These are phyloP conservation scores for Poliocrania exsul DNA, from an alignment of 2,797 vertebrate species.

Conservation along the genomic window DNA sequence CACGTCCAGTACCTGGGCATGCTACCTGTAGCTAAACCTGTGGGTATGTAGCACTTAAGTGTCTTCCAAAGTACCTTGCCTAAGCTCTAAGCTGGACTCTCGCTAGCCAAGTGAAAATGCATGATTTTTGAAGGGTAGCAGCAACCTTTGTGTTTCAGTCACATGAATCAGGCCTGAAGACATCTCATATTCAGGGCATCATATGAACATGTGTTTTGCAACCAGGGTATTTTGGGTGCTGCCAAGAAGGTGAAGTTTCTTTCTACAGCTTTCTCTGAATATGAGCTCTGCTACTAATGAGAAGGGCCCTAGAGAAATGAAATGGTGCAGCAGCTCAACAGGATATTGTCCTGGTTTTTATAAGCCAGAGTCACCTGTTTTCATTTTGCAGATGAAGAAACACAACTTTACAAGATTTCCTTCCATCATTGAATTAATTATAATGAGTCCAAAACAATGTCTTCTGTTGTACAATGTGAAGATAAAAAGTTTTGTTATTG, in stretches of 20 bases:
- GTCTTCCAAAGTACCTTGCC: neutral
- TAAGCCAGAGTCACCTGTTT: neutral
- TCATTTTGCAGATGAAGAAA: neutral
- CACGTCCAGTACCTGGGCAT: slow-evolving; percentile 93
- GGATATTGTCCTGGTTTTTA: neutral
- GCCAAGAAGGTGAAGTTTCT: neutral
- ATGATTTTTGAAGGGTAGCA: neutral
- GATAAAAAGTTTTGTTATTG: neutral
- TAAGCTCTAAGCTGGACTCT: neutral
- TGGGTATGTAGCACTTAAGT: slow-evolving; percentile 81
- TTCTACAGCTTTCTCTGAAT: neutral
- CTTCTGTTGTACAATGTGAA: neutral
- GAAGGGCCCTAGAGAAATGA: neutral
- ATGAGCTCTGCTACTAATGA: neutral
- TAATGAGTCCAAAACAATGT: neutral
- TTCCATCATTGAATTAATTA: neutral
- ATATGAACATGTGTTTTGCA: neutral
- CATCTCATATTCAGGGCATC: neutral
- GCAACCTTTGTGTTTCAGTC: neutral
- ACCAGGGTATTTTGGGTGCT: neutral
- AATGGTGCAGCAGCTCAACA: neutral
- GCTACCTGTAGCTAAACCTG: slow-evolving; percentile 90
- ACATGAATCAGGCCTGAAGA: neutral
- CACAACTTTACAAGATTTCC: neutral
- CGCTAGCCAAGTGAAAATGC: neutral